Evolutionary conservation across 2,113 vertebrate species (phyloP).

Genomic region (Tragulus kanchil): DNA sequence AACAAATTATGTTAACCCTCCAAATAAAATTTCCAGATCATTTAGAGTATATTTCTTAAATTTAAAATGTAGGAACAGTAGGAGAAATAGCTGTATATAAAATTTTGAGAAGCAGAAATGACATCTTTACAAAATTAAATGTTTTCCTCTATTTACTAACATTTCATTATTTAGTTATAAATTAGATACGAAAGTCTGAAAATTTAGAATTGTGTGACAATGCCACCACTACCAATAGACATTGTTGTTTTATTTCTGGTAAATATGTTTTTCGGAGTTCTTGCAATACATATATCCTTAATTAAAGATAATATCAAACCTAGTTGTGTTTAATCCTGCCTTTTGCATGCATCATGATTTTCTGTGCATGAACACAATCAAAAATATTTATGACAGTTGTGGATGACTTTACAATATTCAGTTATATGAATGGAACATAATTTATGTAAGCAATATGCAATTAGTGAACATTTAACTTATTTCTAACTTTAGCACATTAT

Average conservation of each 20-base stretch:
- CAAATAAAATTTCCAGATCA: neutral
- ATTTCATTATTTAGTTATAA: neutral
- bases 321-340: neutral
- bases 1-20: neutral
- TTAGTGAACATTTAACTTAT: neutral
- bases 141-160: neutral
- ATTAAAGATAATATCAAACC: neutral
- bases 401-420: neutral
- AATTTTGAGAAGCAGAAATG: neutral
- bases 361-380: neutral
- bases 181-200: neutral
- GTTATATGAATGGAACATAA: neutral
- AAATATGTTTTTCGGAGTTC: neutral
- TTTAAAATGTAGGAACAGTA: neutral
- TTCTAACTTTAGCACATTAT: neutral
- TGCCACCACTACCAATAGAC: neutral
- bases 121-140: neutral
- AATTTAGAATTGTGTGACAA: neutral
- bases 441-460: neutral
- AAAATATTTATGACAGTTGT: neutral
- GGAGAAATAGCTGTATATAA: neutral
- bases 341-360: neutral
- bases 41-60: neutral
- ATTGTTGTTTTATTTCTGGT: neutral
- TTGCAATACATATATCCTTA: neutral